Conservation (phyloP, 2,113 vertebrate genomes). For the Percopsis transmontana region DNA sequence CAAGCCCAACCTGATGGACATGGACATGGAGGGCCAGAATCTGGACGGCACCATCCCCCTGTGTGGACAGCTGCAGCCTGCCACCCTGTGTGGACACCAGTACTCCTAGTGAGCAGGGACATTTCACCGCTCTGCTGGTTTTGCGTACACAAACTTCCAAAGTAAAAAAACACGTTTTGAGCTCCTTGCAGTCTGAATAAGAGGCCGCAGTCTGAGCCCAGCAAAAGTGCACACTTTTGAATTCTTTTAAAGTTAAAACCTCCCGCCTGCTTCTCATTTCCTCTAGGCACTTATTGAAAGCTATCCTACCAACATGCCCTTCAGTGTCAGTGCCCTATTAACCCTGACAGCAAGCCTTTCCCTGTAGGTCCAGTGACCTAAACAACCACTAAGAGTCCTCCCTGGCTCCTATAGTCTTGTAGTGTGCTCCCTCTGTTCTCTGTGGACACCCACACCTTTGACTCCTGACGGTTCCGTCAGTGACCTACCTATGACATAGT, state of each 20-base stretch:
- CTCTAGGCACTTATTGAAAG: constrained; percentile 38
- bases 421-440: constrained; percentile 2
- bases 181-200: background rate
- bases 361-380: constrained; percentile 32
- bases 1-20: constrained; percentile 84
- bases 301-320: constrained; percentile 31
- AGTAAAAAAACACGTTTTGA: too few species aligned
- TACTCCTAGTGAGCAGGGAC: constrained; percentile 49
- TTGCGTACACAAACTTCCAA: constrained; percentile 6
- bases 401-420: constrained; percentile 52
- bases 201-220: constrained; percentile 51
- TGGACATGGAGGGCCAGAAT: constrained; percentile 89
- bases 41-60: constrained; percentile 84
- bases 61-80: constrained; percentile 69
- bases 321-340: constrained; percentile 27
- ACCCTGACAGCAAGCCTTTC: constrained; percentile 17
- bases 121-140: constrained; percentile 1
- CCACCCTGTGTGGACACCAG: constrained; percentile 68
- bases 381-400: constrained; percentile 29
- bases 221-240: constrained; percentile 39
- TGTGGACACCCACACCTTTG: constrained; percentile 13
- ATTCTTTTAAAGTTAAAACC: constrained; percentile 25
- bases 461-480: constrained; percentile 7
- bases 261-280: constrained; percentile 15
- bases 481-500: background rate